These are phyloP conservation scores for Motacilla alba DNA, from an alignment of 2,113 vertebrate species.

Conservation along the genomic window DNA sequence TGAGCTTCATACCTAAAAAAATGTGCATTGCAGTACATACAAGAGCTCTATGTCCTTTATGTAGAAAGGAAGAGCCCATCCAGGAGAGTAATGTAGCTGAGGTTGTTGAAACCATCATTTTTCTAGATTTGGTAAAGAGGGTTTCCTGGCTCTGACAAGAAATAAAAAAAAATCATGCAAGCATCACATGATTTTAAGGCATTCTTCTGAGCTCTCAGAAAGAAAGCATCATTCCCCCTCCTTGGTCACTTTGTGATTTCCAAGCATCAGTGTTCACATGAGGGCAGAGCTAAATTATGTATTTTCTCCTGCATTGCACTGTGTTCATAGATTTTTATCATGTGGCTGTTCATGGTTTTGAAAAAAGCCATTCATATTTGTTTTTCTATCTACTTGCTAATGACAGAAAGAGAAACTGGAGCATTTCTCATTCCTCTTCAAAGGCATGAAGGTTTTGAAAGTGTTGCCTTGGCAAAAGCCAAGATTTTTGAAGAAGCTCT, in stretches of 20 bases:
- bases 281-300: background rate
- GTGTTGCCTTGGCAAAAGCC: background rate
- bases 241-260: background rate
- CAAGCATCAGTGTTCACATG: background rate
- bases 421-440: background rate
- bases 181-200: background rate
- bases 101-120: background rate
- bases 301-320: background rate
- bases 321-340: background rate
- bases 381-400: background rate
- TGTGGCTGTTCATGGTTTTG: background rate
- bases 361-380: background rate
- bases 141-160: background rate
- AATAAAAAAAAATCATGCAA: background rate
- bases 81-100: background rate
- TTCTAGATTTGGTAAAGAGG: background rate
- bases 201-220: background rate
- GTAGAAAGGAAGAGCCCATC: background rate
- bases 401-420: background rate
- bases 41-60: background rate
- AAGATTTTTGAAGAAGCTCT: slow-evolving; percentile 15
- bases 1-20: background rate
- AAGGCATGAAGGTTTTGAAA: background rate
- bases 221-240: background rate
- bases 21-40: background rate